Evolutionary conservation across 2,888 invertebrate species (phyloP).

Genomic region (Ichneumoninae sp.): DNA sequence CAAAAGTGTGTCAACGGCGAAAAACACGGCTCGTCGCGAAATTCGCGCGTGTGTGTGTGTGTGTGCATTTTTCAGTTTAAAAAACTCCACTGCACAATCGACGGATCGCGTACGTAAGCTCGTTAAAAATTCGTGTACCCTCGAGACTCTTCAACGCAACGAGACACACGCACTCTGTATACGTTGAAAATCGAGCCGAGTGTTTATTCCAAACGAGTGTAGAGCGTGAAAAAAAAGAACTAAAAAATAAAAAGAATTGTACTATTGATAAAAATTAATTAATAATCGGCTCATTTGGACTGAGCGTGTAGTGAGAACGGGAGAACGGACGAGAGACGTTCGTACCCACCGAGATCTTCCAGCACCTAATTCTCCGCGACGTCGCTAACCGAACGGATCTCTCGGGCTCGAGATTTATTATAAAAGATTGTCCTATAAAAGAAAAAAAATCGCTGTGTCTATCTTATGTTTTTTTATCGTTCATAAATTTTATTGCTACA

Average conservation of each 20-base stretch:
- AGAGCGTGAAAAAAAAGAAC: background rate
- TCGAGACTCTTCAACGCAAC: background rate
- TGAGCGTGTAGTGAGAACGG: constrained; percentile 6
- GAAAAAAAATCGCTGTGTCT: background rate
- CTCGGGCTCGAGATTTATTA: constrained; percentile 17
- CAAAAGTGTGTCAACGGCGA: constrained; percentile 20
- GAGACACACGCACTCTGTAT: background rate
- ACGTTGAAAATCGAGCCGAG: constrained; percentile 3
- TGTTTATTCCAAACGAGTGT: constrained; percentile 23
- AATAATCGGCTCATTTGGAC: constrained; percentile 15
- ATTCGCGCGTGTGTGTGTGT: background rate
- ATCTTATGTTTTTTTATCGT: constrained; percentile 7
- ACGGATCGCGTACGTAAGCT: background rate
- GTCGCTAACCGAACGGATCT: constrained; percentile 18
- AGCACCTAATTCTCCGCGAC: constrained; percentile 9
- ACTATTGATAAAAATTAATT: constrained; percentile 8
- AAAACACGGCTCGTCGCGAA: constrained; percentile 5
- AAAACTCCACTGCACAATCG: background rate
- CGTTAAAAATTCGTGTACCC: background rate
- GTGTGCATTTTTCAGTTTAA: background rate
- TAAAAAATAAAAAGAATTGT: constrained; percentile 9
- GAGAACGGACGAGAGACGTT: constrained; percentile 19
- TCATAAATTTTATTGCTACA: background rate
- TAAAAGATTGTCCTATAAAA: background rate
- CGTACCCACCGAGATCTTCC: constrained; percentile 51